Evolutionary conservation across 1,140 invertebrate genomes (phyloP).

Genomic region (Ceratina australensis): DNA sequence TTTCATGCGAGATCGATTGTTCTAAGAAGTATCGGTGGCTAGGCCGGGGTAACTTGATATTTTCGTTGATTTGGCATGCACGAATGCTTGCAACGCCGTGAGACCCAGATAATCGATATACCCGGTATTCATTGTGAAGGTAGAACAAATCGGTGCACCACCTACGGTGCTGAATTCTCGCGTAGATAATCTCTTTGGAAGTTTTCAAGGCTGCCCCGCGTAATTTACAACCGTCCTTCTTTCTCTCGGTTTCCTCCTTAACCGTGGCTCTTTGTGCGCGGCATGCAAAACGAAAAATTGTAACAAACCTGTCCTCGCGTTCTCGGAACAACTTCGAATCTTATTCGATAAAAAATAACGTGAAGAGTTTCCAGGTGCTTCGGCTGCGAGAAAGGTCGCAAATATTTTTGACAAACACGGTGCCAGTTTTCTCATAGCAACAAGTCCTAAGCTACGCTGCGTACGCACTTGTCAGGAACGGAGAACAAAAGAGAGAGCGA

Average conservation of each 20-base stretch:
- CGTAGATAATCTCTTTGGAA: slow-evolving; percentile 38
- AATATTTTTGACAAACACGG: slow-evolving; percentile 6
- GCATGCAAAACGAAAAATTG: slow-evolving; percentile 13
- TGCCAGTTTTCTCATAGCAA: slow-evolving; percentile 22
- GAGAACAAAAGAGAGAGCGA: slow-evolving; percentile 17
- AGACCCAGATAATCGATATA: slow-evolving; percentile 30
- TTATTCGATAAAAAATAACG: too few species aligned
- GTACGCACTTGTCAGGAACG: slow-evolving; percentile 30
- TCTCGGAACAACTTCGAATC: neutral
- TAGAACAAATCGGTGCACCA: slow-evolving; percentile 43
- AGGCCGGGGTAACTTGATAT: slow-evolving; percentile 12
- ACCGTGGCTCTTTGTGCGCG: neutral
- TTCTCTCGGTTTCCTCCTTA: slow-evolving; percentile 5
- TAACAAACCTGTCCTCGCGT: slow-evolving; percentile 27
- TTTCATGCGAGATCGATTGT: neutral
- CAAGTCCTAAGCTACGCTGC: slow-evolving; percentile 22
- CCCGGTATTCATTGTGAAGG: slow-evolving; percentile 6
- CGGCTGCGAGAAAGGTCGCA: neutral
- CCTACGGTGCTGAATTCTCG: slow-evolving; percentile 25
- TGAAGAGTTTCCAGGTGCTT: too few species aligned
- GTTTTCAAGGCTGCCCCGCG: slow-evolving; percentile 25
- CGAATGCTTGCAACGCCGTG: neutral
- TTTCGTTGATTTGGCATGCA: slow-evolving; percentile 24
- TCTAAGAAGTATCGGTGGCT: neutral
- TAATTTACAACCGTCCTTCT: slow-evolving; percentile 26